Evolutionary conservation across 64 coral and sea anemone species (phyloP).

Genomic region (Actinia tenebrosa): DNA sequence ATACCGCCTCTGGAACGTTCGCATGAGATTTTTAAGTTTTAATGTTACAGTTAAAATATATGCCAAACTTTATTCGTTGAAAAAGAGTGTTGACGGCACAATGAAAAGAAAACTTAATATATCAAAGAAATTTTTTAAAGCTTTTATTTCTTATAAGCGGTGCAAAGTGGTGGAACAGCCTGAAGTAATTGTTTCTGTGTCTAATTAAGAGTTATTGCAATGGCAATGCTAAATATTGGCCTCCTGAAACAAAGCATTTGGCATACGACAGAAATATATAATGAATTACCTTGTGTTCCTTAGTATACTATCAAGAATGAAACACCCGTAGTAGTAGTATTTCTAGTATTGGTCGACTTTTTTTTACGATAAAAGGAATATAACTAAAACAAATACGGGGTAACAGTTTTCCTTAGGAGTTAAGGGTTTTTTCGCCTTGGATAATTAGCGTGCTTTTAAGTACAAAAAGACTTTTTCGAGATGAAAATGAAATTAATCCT

Average conservation of each 20-base stretch:
- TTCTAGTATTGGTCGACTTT: neutral
- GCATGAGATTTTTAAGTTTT: neutral
- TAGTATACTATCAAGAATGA: slow-evolving; percentile 10
- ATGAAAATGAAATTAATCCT: neutral
- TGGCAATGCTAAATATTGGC: neutral
- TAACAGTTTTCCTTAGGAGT: neutral
- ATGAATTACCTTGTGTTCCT: slow-evolving; percentile 4
- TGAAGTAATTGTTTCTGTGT: neutral
- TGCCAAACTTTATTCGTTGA: too few relatives aligned
- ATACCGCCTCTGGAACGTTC: neutral
- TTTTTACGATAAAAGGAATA: neutral
- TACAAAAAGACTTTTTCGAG: neutral
- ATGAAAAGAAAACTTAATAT: neutral
- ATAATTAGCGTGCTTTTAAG: slow-evolving; percentile 10
- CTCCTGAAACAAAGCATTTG: neutral
- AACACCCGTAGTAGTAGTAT: neutral
- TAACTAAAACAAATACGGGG: neutral
- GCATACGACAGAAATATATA: neutral
- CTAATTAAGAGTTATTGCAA: slow-evolving; percentile 13
- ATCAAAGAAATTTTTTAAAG: neutral
- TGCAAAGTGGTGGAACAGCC: neutral
- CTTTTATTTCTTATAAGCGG: neutral
- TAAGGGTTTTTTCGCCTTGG: neutral
- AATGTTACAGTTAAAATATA: too few relatives aligned
- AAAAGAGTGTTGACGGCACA: too few relatives aligned